Base-by-base conservation (phyloP, 1,140 invertebrate species). In the Euura saliciscinereae region DNA sequence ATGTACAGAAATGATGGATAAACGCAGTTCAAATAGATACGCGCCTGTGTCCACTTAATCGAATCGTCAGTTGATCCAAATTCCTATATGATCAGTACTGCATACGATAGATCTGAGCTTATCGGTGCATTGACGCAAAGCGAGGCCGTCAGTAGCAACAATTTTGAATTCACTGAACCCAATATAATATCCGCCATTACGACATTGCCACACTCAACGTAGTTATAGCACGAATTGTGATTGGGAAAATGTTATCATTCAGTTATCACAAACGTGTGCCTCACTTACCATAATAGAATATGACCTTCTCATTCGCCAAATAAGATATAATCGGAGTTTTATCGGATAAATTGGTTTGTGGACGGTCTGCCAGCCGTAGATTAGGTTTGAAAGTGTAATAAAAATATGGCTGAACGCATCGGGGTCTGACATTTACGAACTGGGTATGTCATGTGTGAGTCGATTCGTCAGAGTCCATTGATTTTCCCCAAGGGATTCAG, bases 401-500 rank as follows among this genome's bases (percentile, higher is more conserved):
- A 59, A 59, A n/a, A 59, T 59, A n/a, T 59, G 5, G 51, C 5
- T 5, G 51, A 8, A n/a, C n/a, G 5, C 28, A 28, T 28, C 51
- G 51, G 51, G 10, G 10, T 59, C 13, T 59, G 10, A 59, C 51
- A n/a, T 59, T 59, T n/a, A 59, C 51, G 51, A 59, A 59, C 8
- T 59, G 13, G 10, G 13, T 59, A 3, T 59, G 8, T 59, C 51
- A 8, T 59, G 13, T n/a, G 3, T n/a, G 51, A 8, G 51, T 11
- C 51, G 8, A n/a, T 59, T 59, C 51, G 51, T 59, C 51, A 59
- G 51, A 59, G 51, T 59, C 51, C 51, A 59, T 59, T 59, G 51
- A 59, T 59, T 59, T 59, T 59, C 13, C 51, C 51, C 13, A 11
- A n/a, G 51, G 51, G 51, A 59, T n/a, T 3, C 51, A 8, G 51